Evolutionary conservation across 2,888 invertebrate species (phyloP).

Genomic region (Ceratothoa steindachneri): DNA sequence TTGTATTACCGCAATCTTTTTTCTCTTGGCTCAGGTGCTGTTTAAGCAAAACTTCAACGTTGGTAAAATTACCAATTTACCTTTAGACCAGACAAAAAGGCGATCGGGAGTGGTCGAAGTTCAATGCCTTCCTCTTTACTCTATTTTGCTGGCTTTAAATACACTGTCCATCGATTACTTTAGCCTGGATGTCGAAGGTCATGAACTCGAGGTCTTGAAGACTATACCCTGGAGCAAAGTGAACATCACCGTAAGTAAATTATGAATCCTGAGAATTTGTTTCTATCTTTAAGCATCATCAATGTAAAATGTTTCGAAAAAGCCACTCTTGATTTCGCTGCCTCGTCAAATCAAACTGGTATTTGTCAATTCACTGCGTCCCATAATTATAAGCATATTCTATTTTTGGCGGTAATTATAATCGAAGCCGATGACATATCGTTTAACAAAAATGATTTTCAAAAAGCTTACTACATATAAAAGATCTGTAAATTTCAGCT

Average conservation of each 20-base stretch:
- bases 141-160: conserved; percentile 57
- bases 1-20: too few relatives aligned
- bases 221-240: conserved; percentile 58
- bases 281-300: neutral
- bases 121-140: conserved; percentile 58
- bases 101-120: conserved; percentile 49
- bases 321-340: too few relatives aligned
- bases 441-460: too few relatives aligned
- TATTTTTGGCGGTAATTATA: too few relatives aligned
- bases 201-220: conserved; percentile 57
- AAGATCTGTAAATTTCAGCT: too few relatives aligned
- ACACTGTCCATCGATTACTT: conserved; percentile 58
- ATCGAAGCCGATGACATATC: too few relatives aligned
- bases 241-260: conserved; percentile 53
- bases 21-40: conserved; percentile 32
- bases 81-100: neutral
- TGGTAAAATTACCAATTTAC: conserved; percentile 34
- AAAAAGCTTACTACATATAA: too few relatives aligned
- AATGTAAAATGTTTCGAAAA: neutral
- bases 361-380: too few relatives aligned
- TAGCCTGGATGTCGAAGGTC: conserved; percentile 59
- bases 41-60: conserved; percentile 44
- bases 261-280: neutral
- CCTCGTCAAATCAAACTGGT: too few relatives aligned
- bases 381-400: too few relatives aligned